Conservation (phyloP, 2,888 invertebrate genomes). For the Geotrupes spiniger region DNA sequence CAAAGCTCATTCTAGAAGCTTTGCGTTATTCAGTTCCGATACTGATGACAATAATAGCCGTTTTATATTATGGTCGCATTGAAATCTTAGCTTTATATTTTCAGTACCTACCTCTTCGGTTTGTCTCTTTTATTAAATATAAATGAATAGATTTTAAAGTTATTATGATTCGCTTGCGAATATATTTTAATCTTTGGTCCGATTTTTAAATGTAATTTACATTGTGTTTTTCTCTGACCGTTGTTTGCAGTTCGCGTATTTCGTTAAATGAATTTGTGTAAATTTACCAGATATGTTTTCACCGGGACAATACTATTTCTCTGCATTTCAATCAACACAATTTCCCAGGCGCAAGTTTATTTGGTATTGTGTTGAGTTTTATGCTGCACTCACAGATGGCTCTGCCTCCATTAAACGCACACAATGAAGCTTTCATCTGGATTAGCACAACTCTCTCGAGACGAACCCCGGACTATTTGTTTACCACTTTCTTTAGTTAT, state of each 20-base stretch:
- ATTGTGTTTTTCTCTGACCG: background rate
- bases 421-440: constrained; percentile 48
- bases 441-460: constrained; percentile 47
- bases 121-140: constrained; percentile 18
- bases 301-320: constrained; percentile 26
- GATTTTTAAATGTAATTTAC: constrained; percentile 2
- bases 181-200: constrained; percentile 8
- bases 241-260: background rate
- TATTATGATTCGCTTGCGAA: constrained; percentile 8
- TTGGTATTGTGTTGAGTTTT: constrained; percentile 36
- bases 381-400: constrained; percentile 40
- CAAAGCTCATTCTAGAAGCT: constrained; percentile 49
- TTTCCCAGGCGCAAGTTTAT: constrained; percentile 42
- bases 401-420: constrained; percentile 43
- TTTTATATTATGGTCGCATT: constrained; percentile 44
- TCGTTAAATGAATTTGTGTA: constrained; percentile 21
- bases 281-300: constrained; percentile 29
- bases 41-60: constrained; percentile 45
- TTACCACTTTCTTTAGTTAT: constrained; percentile 29
- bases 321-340: constrained; percentile 47
- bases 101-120: constrained; percentile 20
- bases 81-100: constrained; percentile 33
- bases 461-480: constrained; percentile 38
- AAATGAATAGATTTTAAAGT: constrained; percentile 19
- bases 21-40: constrained; percentile 47